These are phyloP conservation scores for Malurus cyaneus DNA, from an alignment of 2,113 vertebrate species.

Conservation along the genomic window DNA sequence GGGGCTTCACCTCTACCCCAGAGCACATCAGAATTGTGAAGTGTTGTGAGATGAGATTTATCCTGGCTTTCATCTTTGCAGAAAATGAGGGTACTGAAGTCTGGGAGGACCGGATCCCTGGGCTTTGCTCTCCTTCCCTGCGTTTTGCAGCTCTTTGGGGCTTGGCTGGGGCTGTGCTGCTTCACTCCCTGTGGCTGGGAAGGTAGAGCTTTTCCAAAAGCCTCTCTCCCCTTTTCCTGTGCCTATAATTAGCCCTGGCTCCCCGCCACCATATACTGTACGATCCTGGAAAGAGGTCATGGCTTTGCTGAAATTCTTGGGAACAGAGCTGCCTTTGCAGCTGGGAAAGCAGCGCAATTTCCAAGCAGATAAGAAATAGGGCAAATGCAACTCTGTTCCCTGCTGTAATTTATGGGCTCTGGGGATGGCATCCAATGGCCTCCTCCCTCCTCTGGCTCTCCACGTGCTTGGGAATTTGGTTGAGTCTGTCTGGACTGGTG, in stretches of 20 bases:
- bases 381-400: neutral
- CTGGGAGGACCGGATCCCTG: accelerated
- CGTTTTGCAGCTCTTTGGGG: neutral
- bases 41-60: too few species aligned
- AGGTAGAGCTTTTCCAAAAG: slow-evolving; percentile 7
- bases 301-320: slow-evolving; percentile 36
- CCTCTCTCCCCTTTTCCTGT: slow-evolving; percentile 15
- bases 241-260: slow-evolving; percentile 57
- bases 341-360: slow-evolving; percentile 16
- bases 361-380: slow-evolving; percentile 41
- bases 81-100: neutral
- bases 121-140: accelerated
- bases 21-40: neutral
- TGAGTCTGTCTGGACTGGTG: neutral
- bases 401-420: neutral
- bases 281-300: slow-evolving; percentile 49
- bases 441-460: neutral
- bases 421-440: neutral
- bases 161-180: neutral
- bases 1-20: neutral
- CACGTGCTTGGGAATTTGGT: neutral
- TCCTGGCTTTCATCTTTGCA: neutral
- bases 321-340: slow-evolving; percentile 41
- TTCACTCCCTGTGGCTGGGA: neutral
- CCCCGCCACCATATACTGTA: slow-evolving; percentile 23